Percentiles rank a stretch among this genome's conserved stretches.
phyloP scores from a whole-genome alignment of 2,888 invertebrate species.

The Erebia palarica region DNA sequence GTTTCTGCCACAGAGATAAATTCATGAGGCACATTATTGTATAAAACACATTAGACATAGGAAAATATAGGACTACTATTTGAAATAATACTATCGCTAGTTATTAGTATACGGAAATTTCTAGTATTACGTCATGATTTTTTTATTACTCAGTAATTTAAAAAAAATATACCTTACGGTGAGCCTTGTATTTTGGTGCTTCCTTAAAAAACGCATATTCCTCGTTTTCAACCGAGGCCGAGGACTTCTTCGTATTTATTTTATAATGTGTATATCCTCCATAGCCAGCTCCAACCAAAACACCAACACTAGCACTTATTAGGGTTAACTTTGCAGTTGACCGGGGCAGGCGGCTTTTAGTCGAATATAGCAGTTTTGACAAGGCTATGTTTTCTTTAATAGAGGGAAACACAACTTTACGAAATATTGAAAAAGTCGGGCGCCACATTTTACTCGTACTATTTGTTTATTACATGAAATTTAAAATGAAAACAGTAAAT shows the following conservation, averaged over 20 bases:
- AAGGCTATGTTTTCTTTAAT: slow-evolving; percentile 58
- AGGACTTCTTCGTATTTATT: slow-evolving; percentile 64
- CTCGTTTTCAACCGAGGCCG: slow-evolving; percentile 58
- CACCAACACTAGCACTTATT: slow-evolving; percentile 83
- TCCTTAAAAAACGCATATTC: slow-evolving; percentile 71
- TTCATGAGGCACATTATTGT: too few species aligned
- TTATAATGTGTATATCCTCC: slow-evolving; percentile 78
- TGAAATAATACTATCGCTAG: neutral
- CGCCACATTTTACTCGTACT: slow-evolving; percentile 63
- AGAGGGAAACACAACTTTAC: slow-evolving; percentile 61
- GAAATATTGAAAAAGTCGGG: slow-evolving; percentile 60
- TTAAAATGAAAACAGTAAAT: neutral
- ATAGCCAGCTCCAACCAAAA: slow-evolving; percentile 80
- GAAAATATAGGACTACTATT: too few species aligned
- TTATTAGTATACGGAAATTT: neutral
- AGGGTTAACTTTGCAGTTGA: slow-evolving; percentile 79
- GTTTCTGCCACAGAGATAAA: too few species aligned
- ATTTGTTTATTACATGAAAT: slow-evolving; percentile 13
- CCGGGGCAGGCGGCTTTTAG: slow-evolving; percentile 62
- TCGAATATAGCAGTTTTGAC: slow-evolving; percentile 60
- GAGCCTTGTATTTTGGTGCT: slow-evolving; percentile 77
- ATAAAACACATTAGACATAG: too few species aligned
- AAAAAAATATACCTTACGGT: slow-evolving; percentile 67
- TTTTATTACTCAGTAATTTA: neutral
- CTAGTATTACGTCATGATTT: slow-evolving; percentile 2